Percentiles rank a stretch among this genome's conserved stretches.
phyloP scores from a whole-genome alignment of 2,113 vertebrate genomes.

The Ciconia stormi region DNA sequence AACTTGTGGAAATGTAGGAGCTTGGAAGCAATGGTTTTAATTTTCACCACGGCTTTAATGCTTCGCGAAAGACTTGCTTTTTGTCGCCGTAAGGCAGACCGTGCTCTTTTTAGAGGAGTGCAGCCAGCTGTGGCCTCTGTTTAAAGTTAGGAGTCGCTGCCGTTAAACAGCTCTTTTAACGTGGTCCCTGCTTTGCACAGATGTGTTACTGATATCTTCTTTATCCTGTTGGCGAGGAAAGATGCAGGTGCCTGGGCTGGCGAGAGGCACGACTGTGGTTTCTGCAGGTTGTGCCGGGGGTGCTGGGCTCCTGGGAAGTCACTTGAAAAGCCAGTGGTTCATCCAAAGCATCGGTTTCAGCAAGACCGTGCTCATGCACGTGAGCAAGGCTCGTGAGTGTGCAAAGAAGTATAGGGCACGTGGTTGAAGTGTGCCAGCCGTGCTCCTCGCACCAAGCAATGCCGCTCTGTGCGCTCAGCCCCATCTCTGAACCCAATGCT shows the following conservation, averaged over 20 bases:
- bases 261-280: rapidly evolving
- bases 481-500: neutral
- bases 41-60: neutral
- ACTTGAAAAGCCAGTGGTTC: neutral
- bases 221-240: neutral
- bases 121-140: neutral
- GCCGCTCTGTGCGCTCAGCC: rapidly evolving
- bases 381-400: neutral
- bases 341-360: neutral
- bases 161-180: neutral
- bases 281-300: neutral
- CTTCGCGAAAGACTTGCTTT: neutral
- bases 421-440: neutral
- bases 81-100: neutral
- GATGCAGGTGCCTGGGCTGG: neutral
- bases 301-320: neutral
- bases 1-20: neutral
- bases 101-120: neutral
- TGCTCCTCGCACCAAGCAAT: no score
- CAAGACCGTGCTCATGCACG: rapidly evolving
- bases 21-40: neutral
- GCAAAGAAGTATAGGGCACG: rapidly evolving
- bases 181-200: neutral
- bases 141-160: neutral
- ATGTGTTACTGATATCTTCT: neutral